A percentile compares a stretch with the other conserved stretches of the same genome.
phyloP scores from a whole-genome alignment of 2,888 invertebrate genomes.

The Drosophila greeni region DNA sequence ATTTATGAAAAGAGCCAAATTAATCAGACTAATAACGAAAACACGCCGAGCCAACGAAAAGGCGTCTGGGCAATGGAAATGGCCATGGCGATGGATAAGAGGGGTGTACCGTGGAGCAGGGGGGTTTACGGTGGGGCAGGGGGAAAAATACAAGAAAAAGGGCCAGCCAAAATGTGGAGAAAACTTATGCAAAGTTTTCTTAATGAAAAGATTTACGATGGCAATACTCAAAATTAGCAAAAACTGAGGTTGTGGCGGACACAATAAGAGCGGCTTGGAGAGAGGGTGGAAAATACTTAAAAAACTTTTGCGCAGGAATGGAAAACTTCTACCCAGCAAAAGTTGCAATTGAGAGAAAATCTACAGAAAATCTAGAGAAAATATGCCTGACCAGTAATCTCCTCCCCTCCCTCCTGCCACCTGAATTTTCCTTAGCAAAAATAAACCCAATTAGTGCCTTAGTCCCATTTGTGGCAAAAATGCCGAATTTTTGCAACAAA shows the following conservation, averaged over 20 bases:
- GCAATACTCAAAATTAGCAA: constrained; percentile 74
- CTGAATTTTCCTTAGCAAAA: constrained; percentile 8
- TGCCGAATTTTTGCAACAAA: constrained; percentile 15
- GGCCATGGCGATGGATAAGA: constrained; percentile 20
- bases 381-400: constrained; percentile 33
- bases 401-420: neutral
- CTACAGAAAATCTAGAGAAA: too few relatives aligned
- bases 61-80: constrained; percentile 60
- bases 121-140: neutral
- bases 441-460: constrained; percentile 44
- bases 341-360: constrained; percentile 22
- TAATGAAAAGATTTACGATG: constrained; percentile 79
- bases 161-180: constrained; percentile 37
- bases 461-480: constrained; percentile 42
- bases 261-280: constrained; percentile 51
- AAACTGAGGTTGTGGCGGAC: constrained; percentile 71
- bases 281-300: constrained; percentile 41
- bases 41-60: constrained; percentile 67
- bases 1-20: constrained; percentile 79
- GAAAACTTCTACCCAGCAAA: constrained; percentile 52
- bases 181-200: constrained; percentile 78
- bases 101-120: too few relatives aligned
- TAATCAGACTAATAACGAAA: constrained; percentile 80
- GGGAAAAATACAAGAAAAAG: constrained; percentile 14
- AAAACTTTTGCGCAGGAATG: constrained; percentile 57